A percentile compares a stretch with the other conserved stretches of the same genome.
These are phyloP conservation scores for Trissolcus brochymenae DNA, from an alignment of 2,888 invertebrate genomes.

Conservation along the genomic window DNA sequence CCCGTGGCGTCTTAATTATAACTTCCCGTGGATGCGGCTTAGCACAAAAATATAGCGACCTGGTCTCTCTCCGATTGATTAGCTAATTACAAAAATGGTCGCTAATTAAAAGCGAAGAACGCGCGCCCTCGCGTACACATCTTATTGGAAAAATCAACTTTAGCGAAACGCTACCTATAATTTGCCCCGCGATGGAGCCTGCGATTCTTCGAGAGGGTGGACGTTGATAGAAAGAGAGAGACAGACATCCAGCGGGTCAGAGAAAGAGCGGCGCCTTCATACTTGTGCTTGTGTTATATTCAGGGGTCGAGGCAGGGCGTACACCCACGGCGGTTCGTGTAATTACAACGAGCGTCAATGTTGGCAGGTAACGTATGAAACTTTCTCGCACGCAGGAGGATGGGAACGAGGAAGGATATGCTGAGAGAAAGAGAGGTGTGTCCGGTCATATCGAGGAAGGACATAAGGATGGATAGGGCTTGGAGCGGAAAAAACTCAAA, in stretches of 20 bases:
- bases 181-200: conserved; percentile 43
- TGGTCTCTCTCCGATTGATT: conserved; percentile 38
- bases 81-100: conserved; percentile 50
- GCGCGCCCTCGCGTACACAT: conserved; percentile 13
- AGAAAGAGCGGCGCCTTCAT: conserved; percentile 37
- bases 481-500: conserved; percentile 38
- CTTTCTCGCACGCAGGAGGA: conserved; percentile 57
- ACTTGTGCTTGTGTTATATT: conserved; percentile 51
- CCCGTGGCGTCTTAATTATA: conserved; percentile 20
- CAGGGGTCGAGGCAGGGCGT: conserved; percentile 59
- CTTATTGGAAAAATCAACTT: conserved; percentile 42
- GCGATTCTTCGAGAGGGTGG: conserved; percentile 10
- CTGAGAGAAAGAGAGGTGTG: conserved; percentile 43
- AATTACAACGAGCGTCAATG: conserved; percentile 68
- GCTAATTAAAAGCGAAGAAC: conserved; percentile 47
- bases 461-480: conserved; percentile 54
- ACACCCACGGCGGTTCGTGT: conserved; percentile 65
- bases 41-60: conserved; percentile 5
- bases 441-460: conserved; percentile 51
- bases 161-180: conserved; percentile 52
- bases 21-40: not conserved
- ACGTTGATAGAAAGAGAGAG: not conserved
- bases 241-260: not conserved
- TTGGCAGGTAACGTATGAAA: conserved; percentile 67
- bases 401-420: conserved; percentile 36